These are phyloP conservation scores for Gracilinanus agilis DNA, from an alignment of 2,113 vertebrate genomes.

Conservation along the genomic window DNA sequence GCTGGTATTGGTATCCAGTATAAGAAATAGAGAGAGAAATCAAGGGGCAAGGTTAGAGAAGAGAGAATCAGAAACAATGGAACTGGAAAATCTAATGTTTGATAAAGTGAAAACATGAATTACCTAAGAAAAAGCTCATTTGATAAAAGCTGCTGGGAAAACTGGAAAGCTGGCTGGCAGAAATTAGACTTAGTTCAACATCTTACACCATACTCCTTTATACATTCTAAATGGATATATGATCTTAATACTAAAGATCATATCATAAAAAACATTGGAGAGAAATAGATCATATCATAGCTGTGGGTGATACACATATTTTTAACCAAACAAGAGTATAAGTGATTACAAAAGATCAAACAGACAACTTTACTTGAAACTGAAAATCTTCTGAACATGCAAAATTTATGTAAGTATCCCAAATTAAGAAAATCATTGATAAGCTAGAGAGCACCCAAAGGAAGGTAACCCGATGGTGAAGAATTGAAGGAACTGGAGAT, in stretches of 20 bases:
- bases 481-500: no score
- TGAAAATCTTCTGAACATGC: background rate
- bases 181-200: background rate
- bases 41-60: background rate
- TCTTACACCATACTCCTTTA: background rate
- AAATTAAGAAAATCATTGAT: no score
- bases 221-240: background rate
- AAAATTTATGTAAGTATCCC: background rate
- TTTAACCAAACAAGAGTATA: background rate
- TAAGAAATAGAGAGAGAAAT: background rate
- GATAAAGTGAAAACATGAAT: background rate
- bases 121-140: background rate
- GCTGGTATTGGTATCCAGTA: background rate
- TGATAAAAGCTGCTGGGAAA: background rate
- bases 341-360: background rate
- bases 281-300: background rate
- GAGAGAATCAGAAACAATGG: background rate
- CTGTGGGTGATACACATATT: background rate
- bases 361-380: background rate
- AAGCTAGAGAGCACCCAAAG: no score
- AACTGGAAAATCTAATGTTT: background rate
- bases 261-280: background rate
- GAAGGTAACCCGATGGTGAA: no score
- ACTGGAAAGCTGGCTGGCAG: background rate
- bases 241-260: background rate